Evolutionary conservation across 2,888 invertebrate genomes (phyloP), one percentile per base, ranked within the genome.

Genomic region (Cheilosia impressa): DNA sequence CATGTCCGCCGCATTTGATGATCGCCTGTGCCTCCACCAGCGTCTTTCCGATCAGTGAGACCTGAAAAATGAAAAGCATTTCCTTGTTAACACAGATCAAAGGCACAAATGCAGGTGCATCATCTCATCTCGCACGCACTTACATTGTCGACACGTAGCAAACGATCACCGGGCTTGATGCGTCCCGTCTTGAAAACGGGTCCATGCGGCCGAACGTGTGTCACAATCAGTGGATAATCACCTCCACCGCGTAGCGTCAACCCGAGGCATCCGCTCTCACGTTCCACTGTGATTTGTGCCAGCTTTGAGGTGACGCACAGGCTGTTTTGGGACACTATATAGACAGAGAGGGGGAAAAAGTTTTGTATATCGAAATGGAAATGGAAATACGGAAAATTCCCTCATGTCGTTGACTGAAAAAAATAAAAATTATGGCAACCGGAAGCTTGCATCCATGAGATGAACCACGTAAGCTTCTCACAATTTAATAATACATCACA

Each of bases 181-280:
- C 97, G 95, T 0, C 98, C 98, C 78, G 96, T 97, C 89, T 96
- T 96, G 87, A 98, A 97, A 2, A 98, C 98, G 0, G 98, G 96
- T 0, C 98, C 97, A 69, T 97, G 96, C 10, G 97, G 95, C 88
- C 98, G 94, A 5, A 98, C 96, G 89, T 97, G 96, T 0, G 98
- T 98, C 45, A 99, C 96, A 5, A 97, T 95, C 87, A 98, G 92
- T 0, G 98, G 97, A 88, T 96, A 95, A 58, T 95, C 94, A 68
- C 95, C 95, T 5, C 98, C 98, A 7, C 96, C 96, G 53, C 98
- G 93, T 79, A 98, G 93, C 2, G 97, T 98, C 88, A 99, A 95
- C 0, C 98, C 98, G 82, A 98, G 94, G 58, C 97, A 98, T 63
- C 95, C 95, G 88, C 95, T 95, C 88, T 96, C 95, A 87, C 97